phyloP scores from a whole-genome alignment of 2,113 vertebrate genomes.

The Leucopsar rothschildi region DNA sequence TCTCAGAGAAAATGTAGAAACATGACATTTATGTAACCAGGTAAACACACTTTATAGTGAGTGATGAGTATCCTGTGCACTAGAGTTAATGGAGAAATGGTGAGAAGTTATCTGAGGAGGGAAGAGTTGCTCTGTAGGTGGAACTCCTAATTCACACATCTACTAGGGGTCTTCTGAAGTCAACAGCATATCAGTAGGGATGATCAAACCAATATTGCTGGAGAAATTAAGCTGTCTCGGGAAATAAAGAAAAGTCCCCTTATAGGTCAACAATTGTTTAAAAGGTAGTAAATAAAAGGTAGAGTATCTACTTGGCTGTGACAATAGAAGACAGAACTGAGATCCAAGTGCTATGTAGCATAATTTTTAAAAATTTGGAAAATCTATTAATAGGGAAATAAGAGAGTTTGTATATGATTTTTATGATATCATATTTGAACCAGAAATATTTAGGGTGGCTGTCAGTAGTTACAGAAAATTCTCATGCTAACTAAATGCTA shows the following conservation, averaged over 20 bases:
- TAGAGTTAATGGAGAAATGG: neutral
- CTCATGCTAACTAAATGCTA: neutral
- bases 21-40: neutral
- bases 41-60: neutral
- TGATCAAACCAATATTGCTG: neutral
- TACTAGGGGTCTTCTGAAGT: neutral
- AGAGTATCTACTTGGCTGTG: neutral
- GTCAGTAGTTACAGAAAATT: neutral
- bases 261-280: neutral
- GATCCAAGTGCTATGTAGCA: neutral
- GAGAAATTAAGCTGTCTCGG: neutral
- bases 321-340: neutral
- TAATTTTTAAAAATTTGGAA: neutral
- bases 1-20: neutral
- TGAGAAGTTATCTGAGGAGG: neutral
- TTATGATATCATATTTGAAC: neutral
- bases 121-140: neutral
- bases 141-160: neutral
- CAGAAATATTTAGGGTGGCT: neutral
- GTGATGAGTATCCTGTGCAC: neutral
- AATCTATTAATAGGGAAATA: neutral
- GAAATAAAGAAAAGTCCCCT: neutral
- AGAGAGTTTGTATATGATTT: neutral
- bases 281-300: neutral
- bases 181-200: neutral